Evolutionary conservation across 2,113 vertebrate species (phyloP).

Genomic region (Cynoglossus semilaevis): DNA sequence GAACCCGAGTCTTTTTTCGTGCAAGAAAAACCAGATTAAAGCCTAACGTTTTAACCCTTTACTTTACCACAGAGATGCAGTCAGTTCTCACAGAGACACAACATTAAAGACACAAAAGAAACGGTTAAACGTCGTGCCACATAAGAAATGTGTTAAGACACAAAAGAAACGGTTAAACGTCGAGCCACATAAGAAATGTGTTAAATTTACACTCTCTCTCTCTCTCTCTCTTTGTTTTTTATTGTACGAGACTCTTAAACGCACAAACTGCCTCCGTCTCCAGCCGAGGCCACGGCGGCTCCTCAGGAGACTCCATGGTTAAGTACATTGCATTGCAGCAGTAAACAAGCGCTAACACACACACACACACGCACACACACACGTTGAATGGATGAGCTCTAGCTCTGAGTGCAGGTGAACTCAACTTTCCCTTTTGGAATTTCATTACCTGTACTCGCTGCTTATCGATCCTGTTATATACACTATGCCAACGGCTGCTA

Average conservation of each 20-base stretch:
- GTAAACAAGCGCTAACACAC: constrained; percentile 14
- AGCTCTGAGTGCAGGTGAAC: constrained; percentile 40
- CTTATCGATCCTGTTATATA: constrained; percentile 79
- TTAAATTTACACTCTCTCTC: no score
- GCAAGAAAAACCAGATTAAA: no score
- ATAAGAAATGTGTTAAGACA: no score
- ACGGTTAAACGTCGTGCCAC: no score
- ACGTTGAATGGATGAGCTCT: not conserved
- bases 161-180: no score
- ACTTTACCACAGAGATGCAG: no score
- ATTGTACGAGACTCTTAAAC: no score
- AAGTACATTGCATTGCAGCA: constrained; percentile 12
- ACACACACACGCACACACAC: constrained; percentile 2
- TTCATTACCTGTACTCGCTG: constrained; percentile 72
- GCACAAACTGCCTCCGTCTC: not conserved
- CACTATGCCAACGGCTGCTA: constrained; percentile 72
- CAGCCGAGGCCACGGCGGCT: not conserved
- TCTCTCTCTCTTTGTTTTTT: not conserved
- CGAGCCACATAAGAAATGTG: no score
- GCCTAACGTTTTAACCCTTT: no score
- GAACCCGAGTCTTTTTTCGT: constrained; percentile 9
- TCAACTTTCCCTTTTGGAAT: constrained; percentile 65
- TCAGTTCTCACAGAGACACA: no score
- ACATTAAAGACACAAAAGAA: no score
- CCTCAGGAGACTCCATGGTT: not conserved